A percentile compares a stretch with the other conserved stretches of the same genome.
Conservation (phyloP, 2,797 vertebrate genomes). For the Hypotaenidia philippensis region DNA sequence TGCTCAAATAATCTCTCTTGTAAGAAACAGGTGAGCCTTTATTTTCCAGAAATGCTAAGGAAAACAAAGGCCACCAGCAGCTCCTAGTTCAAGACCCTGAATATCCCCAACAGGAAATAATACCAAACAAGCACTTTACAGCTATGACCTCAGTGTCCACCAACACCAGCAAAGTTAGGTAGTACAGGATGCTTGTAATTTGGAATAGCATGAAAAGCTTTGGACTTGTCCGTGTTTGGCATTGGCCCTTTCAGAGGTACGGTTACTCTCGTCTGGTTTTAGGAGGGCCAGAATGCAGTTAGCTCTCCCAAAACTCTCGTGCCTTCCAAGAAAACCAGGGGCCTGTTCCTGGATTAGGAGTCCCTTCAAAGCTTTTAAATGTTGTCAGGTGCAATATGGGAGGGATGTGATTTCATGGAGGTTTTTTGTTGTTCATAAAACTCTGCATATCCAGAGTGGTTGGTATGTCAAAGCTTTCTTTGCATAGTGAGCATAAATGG, state of each 20-base stretch:
- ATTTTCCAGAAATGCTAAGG: slow-evolving; percentile 1
- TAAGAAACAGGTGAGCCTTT: not conserved
- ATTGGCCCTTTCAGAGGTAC: not conserved
- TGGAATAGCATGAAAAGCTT: not conserved
- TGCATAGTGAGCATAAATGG: not conserved
- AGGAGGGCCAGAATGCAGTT: not conserved
- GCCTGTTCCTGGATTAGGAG: not conserved
- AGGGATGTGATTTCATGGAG: not conserved
- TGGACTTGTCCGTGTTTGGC: not conserved
- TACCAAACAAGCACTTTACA: not conserved
- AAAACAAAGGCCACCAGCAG: not conserved
- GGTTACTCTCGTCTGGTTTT: not conserved
- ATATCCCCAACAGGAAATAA: not conserved
- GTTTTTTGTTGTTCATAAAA: not conserved
- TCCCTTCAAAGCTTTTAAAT: not conserved
- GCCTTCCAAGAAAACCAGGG: not conserved
- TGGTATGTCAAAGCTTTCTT: not conserved
- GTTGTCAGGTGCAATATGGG: not conserved
- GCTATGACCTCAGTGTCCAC: not conserved
- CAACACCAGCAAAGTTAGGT: not conserved
- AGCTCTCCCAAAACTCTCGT: not conserved
- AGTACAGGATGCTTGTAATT: not conserved
- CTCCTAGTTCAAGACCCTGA: not conserved
- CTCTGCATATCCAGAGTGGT: not conserved
- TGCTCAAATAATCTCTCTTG: not conserved